Conservation (phyloP, 2,113 vertebrate genomes). For the Dicaeum eximium region DNA sequence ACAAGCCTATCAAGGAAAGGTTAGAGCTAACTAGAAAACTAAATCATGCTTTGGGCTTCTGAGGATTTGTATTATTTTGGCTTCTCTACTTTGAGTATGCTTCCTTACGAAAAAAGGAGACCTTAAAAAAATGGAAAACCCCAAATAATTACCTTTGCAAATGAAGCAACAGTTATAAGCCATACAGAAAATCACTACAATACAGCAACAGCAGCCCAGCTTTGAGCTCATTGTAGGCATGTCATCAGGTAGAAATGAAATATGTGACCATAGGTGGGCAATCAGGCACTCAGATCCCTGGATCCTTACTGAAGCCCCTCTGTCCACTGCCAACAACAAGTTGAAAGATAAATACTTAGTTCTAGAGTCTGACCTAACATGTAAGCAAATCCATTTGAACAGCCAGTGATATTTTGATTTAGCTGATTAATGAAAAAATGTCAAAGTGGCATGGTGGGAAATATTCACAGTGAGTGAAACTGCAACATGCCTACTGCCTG, state of each 20-base stretch:
- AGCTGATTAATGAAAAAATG: background rate
- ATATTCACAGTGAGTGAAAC: background rate
- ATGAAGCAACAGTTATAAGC: background rate
- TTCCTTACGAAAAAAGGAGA: background rate
- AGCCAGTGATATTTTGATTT: background rate
- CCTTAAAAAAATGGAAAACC: background rate
- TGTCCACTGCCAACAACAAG: background rate
- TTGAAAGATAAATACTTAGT: background rate
- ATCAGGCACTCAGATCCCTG: background rate
- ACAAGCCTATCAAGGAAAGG: background rate
- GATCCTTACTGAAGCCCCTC: background rate
- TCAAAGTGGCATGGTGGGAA: background rate
- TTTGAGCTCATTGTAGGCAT: background rate
- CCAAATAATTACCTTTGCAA: background rate
- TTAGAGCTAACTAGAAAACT: background rate
- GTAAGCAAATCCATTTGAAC: background rate
- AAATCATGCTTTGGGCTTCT: background rate
- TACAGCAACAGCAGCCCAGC: background rate
- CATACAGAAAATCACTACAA: background rate
- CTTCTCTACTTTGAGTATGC: background rate
- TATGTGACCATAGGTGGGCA: accelerated
- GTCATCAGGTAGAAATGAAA: background rate
- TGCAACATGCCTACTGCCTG: background rate
- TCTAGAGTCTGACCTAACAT: background rate
- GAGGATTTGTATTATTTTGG: background rate